Percentiles rank a stretch among this genome's conserved stretches.
These are phyloP conservation scores for Trichoplusia ni DNA, from an alignment of 1,140 invertebrate genomes.

Conservation along the genomic window DNA sequence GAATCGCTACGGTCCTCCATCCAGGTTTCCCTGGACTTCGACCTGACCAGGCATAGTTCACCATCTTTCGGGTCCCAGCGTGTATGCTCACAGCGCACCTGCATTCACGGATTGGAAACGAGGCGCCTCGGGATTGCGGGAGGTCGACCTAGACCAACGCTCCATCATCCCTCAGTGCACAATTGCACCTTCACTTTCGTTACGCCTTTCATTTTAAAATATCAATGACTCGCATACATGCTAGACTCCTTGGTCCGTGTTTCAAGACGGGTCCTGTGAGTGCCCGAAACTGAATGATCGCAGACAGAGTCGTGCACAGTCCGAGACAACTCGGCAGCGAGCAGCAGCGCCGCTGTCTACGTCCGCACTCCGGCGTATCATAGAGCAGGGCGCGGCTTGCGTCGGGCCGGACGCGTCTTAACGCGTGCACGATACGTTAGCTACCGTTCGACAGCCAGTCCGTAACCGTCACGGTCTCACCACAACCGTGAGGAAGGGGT, in stretches of 20 bases:
- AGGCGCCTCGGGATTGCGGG: conserved; percentile 81
- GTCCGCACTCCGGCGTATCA: conserved; percentile 43
- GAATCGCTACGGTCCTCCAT: conserved; percentile 93
- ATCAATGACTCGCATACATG: conserved; percentile 90
- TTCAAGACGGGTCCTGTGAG: conserved; percentile 94
- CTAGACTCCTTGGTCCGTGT: no score
- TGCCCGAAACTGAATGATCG: conserved; percentile 83
- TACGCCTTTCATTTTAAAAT: conserved; percentile 85
- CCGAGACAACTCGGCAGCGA: conserved; percentile 74
- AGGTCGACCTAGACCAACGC: conserved; percentile 62
- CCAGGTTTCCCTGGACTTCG: conserved; percentile 93
- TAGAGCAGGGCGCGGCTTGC: conserved; percentile 44
- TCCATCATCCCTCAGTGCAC: conserved; percentile 76
- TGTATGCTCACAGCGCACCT: conserved; percentile 86
- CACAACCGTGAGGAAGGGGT: not conserved
- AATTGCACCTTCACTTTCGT: conserved; percentile 83
- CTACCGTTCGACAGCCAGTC: not conserved
- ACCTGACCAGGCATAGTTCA: conserved; percentile 94
- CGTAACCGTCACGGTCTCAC: not conserved
- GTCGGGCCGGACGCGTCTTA: conserved; percentile 7
- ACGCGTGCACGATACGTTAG: conserved; percentile 4
- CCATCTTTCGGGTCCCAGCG: conserved; percentile 94
- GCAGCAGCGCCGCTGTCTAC: conserved; percentile 58
- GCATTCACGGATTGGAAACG: conserved; percentile 77
- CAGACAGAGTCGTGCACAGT: conserved; percentile 76